Conservation (phyloP, 2,888 invertebrate species). For the Cataglyphis rosenhaueri region DNA sequence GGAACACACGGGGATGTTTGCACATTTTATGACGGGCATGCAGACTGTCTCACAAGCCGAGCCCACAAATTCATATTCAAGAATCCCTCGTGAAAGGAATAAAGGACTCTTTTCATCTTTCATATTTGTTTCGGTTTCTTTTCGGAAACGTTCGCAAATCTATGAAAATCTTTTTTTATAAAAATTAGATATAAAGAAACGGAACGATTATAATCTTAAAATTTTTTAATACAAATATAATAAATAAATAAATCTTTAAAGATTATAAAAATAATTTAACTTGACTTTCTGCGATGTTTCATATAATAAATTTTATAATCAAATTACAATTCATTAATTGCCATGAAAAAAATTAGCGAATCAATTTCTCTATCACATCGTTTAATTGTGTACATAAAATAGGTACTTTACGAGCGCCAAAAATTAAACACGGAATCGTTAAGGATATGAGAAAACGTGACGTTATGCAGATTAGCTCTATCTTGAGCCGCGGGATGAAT, state of each 20-base stretch:
- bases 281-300: too few relatives aligned
- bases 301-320: neutral
- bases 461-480: conserved; percentile 57
- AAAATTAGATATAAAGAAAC: neutral
- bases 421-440: conserved; percentile 8
- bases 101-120: conserved; percentile 4
- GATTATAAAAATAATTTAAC: neutral
- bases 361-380: neutral
- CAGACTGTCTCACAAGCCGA: conserved; percentile 49
- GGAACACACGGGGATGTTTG: conserved; percentile 68
- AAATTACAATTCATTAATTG: neutral
- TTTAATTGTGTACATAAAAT: neutral
- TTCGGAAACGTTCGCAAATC: neutral
- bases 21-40: conserved; percentile 71
- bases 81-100: neutral
- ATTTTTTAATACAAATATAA: neutral
- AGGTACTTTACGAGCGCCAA: neutral
- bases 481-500: conserved; percentile 75
- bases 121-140: neutral
- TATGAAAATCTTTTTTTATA: neutral
- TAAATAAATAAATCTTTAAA: neutral
- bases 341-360: neutral
- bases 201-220: neutral
- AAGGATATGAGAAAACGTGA: conserved; percentile 18
- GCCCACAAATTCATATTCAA: conserved; percentile 42